Evolutionary conservation across 37 sponge, comb jelly and placozoan species (phyloP).

Genomic region (Haliclona indistincta): DNA sequence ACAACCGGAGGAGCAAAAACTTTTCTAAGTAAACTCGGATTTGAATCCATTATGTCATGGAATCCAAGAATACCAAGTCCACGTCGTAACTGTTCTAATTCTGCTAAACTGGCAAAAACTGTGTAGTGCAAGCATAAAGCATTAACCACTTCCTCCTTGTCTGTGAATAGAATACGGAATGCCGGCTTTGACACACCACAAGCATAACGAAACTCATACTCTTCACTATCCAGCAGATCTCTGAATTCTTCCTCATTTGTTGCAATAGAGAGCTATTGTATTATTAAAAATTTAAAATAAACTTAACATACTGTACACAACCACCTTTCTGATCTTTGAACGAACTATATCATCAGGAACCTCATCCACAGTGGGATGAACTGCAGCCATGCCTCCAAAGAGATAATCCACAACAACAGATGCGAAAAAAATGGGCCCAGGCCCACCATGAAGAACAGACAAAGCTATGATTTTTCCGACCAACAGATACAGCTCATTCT

Average conservation of each 20-base stretch:
- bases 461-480: slow-evolving; percentile 8
- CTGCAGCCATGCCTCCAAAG: background rate
- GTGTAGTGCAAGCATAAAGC: slow-evolving; percentile 29
- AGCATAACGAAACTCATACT: slow-evolving; percentile 17
- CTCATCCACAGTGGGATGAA: slow-evolving; percentile 1
- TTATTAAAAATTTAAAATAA: background rate
- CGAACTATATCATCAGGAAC: slow-evolving; percentile 3
- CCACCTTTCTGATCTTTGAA: slow-evolving; percentile 10
- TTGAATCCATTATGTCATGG: background rate
- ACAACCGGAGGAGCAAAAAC: background rate
- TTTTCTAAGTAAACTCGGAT: background rate
- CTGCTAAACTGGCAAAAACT: slow-evolving; percentile 18
- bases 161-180: background rate
- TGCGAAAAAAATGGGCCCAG: slow-evolving; percentile 5
- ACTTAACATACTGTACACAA: background rate
- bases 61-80: slow-evolving; percentile 16
- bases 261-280: background rate
- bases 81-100: slow-evolving; percentile 32
- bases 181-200: slow-evolving; percentile 27
- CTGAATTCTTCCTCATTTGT: background rate
- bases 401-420: slow-evolving; percentile 4
- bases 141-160: slow-evolving; percentile 14
- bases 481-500: slow-evolving; percentile 2
- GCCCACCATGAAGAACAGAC: slow-evolving; percentile 19
- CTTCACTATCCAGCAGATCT: background rate